Conservation (phyloP, 2,797 vertebrate species). For the Nothura maculosa region DNA sequence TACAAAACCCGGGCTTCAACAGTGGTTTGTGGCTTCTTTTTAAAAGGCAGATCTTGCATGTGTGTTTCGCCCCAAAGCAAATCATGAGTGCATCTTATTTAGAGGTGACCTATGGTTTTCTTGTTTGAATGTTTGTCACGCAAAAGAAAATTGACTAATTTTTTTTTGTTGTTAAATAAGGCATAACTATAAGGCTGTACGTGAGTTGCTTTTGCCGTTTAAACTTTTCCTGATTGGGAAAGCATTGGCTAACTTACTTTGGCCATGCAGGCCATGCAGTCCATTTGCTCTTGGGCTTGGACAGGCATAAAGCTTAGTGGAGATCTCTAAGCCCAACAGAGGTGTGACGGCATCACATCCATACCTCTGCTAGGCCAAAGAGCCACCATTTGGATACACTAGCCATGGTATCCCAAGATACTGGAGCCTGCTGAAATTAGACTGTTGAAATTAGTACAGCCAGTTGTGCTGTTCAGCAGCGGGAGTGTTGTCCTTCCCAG, state of each 20-base stretch:
- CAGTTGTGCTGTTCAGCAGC: not conserved
- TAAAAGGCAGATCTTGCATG: not conserved
- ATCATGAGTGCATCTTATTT: not conserved
- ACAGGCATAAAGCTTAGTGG: not conserved
- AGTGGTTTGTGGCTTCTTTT: not conserved
- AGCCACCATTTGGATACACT: not conserved
- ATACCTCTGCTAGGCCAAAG: accelerated
- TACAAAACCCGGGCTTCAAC: not conserved
- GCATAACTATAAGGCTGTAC: not conserved
- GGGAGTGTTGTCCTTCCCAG: not conserved
- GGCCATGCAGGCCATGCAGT: not conserved
- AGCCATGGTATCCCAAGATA: accelerated
- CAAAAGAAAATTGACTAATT: too few species aligned
- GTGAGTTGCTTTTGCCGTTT: not conserved
- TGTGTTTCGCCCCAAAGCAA: accelerated
- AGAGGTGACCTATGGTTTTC: not conserved
- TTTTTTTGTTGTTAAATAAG: not conserved
- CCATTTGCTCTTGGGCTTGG: accelerated
- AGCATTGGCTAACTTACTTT: not conserved
- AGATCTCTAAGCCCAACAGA: accelerated
- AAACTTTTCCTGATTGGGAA: not conserved
- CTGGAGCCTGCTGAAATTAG: not conserved
- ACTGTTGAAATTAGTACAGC: not conserved
- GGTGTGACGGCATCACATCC: not conserved
- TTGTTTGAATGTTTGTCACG: not conserved